These are phyloP conservation scores for Dendrolimus punctatus DNA, from an alignment of 1,140 invertebrate species.

Conservation along the genomic window DNA sequence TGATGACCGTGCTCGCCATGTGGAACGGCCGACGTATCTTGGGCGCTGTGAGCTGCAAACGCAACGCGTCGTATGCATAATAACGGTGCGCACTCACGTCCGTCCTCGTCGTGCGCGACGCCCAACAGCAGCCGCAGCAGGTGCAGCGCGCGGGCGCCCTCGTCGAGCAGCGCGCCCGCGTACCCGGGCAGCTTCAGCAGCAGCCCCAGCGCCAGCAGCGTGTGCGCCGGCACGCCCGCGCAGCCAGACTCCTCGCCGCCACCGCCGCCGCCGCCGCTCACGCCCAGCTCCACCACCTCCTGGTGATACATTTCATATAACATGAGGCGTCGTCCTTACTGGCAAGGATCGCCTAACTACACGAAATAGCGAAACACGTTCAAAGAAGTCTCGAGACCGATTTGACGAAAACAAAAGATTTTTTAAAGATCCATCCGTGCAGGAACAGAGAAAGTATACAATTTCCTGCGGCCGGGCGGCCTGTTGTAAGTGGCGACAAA, in stretches of 20 bases:
- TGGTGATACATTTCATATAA: constrained; percentile 6
- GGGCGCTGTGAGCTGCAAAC: no score
- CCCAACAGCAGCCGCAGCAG: constrained; percentile 88
- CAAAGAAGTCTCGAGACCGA: no score
- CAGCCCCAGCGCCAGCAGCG: constrained; percentile 90
- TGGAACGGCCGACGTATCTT: no score
- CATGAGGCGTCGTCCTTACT: no score
- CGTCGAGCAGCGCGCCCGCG: constrained; percentile 88
- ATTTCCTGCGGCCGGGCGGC: no score
- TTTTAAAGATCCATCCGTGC: no score
- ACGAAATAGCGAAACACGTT: no score
- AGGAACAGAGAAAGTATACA: no score
- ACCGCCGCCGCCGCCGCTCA: constrained; percentile 54
- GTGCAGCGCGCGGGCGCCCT: constrained; percentile 88
- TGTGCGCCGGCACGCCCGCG: constrained; percentile 86
- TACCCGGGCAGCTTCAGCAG: constrained; percentile 91
- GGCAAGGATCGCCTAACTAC: no score
- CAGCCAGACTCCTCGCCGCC: constrained; percentile 76
- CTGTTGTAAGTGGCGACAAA: no score
- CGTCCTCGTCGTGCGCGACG: constrained; percentile 92
- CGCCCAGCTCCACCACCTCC: constrained; percentile 58
- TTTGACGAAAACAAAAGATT: no score
- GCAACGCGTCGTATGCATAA: not conserved
- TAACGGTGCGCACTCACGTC: constrained; percentile 74
- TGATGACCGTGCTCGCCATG: no score